Conservation (phyloP, 2,888 invertebrate species). For the Melitaea athalia region DNA sequence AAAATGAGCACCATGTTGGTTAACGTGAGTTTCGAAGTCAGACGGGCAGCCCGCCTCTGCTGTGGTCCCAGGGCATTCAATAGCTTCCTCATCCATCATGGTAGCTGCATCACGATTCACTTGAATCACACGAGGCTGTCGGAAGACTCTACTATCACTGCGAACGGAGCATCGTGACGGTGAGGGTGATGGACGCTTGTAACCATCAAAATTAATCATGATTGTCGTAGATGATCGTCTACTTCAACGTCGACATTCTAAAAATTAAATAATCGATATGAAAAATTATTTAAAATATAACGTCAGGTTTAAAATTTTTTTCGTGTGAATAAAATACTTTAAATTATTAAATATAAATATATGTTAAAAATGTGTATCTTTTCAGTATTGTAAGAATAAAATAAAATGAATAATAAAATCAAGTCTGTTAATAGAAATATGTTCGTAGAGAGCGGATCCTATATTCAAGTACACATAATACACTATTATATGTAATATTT, state of each 20-base stretch:
- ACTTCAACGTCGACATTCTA: constrained; percentile 32
- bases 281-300: background rate
- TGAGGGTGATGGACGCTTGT: constrained; percentile 76
- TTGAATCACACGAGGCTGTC: constrained; percentile 76
- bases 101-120: constrained; percentile 79
- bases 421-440: constrained; percentile 12
- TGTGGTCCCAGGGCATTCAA: constrained; percentile 40
- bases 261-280: constrained; percentile 3
- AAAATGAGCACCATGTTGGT: constrained; percentile 65
- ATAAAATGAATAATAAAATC: constrained; percentile 6
- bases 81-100: constrained; percentile 71
- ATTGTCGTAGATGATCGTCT: constrained; percentile 35
- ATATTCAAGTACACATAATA: constrained; percentile 15
- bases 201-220: constrained; percentile 75
- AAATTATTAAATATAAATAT: background rate
- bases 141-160: constrained; percentile 70
- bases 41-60: constrained; percentile 45
- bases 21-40: constrained; percentile 62
- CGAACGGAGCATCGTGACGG: constrained; percentile 75
- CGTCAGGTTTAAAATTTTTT: background rate
- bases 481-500: constrained; percentile 17
- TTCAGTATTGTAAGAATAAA: background rate
- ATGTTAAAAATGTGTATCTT: background rate
- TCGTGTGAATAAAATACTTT: background rate
- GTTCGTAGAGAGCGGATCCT: constrained; percentile 4